Percentiles rank a stretch among this genome's conserved stretches.
Conservation (phyloP, 2,888 invertebrate species). For the Megastigmus dorsalis region DNA sequence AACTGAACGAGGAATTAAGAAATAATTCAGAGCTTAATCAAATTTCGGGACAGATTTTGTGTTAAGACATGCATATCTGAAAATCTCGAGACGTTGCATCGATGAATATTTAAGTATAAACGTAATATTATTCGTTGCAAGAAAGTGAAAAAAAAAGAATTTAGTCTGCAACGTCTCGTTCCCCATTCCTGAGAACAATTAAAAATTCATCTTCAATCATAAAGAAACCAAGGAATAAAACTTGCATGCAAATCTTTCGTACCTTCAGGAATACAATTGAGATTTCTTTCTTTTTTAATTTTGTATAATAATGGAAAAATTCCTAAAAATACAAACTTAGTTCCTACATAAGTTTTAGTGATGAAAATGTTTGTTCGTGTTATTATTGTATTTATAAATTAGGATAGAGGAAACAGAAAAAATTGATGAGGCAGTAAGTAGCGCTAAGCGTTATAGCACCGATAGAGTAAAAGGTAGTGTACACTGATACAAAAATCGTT, state of each 20-base stretch:
- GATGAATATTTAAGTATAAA: neutral
- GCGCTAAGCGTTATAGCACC: constrained; percentile 41
- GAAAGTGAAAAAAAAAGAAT: neutral
- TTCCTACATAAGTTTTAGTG: neutral
- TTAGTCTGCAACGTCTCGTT: constrained; percentile 4
- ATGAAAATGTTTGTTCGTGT: neutral
- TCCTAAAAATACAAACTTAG: constrained; percentile 1
- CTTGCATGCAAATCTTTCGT: constrained; percentile 4
- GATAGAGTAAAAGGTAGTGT: constrained; percentile 1
- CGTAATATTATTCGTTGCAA: neutral
- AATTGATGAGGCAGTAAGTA: constrained; percentile 16
- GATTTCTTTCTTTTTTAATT: neutral
- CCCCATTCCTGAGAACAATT: neutral
- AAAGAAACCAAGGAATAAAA: neutral
- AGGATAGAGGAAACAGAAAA: neutral
- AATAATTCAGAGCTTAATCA: constrained; percentile 36
- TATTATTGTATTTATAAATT: neutral
- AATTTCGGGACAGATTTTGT: constrained; percentile 25
- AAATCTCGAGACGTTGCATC: constrained; percentile 23
- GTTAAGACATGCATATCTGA: constrained; percentile 31
- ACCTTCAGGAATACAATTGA: constrained; percentile 5
- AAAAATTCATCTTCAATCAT: neutral
- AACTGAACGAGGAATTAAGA: neutral
- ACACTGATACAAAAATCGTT: neutral
- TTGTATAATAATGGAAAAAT: neutral